A percentile compares a stretch with the other conserved stretches of the same genome.
These are phyloP conservation scores for Mus pahari DNA, from an alignment of 2,113 vertebrate species.

Conservation along the genomic window DNA sequence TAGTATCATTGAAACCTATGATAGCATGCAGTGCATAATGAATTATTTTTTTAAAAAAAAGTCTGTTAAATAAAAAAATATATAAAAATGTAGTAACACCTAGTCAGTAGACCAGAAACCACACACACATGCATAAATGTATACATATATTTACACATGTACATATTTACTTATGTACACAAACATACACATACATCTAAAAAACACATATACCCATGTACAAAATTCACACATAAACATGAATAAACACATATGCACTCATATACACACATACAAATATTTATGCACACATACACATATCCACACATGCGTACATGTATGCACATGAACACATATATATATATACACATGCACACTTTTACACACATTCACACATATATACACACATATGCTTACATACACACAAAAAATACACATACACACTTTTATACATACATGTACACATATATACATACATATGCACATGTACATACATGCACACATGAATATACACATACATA, in stretches of 20 bases:
- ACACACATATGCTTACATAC: background rate
- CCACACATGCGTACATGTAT: no score
- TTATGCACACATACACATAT: no score
- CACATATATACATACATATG: background rate
- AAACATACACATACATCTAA: background rate
- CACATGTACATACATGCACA: background rate
- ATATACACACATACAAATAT: no score
- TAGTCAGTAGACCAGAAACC: background rate
- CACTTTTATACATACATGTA: background rate
- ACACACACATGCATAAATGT: background rate
- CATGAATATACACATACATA: background rate
- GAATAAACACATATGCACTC: background rate
- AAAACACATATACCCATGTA: no score
- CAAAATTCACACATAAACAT: no score
- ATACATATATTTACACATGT: background rate
- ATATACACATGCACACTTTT: background rate
- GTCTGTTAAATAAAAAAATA: background rate
- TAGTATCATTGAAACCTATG: background rate
- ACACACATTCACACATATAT: background rate
- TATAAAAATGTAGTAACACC: background rate
- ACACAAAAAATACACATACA: background rate
- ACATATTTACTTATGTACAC: background rate
- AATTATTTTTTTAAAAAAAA: background rate
- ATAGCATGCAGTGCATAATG: background rate
- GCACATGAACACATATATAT: rapidly evolving